These are phyloP conservation scores for Nomada lathburiana DNA, from an alignment of 2,888 invertebrate genomes.

Conservation along the genomic window DNA sequence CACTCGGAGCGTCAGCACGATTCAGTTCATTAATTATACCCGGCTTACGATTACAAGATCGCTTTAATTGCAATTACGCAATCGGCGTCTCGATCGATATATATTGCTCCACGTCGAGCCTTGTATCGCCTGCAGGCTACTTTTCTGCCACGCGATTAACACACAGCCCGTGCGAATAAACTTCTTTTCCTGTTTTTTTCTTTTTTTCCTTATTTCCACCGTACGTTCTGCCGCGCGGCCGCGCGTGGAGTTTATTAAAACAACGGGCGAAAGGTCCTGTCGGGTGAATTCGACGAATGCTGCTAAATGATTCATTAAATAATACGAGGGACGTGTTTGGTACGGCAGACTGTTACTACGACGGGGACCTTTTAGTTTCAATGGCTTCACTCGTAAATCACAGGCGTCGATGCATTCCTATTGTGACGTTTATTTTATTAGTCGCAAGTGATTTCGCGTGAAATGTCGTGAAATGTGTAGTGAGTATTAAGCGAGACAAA, in stretches of 20 bases:
- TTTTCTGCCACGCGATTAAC: conserved; percentile 12
- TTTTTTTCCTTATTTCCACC: neutral
- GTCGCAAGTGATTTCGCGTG: conserved; percentile 27
- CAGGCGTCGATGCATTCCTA: conserved; percentile 10
- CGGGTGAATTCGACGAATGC: conserved; percentile 25
- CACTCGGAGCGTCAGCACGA: conserved; percentile 77
- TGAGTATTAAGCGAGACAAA: neutral
- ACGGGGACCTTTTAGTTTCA: conserved; percentile 16
- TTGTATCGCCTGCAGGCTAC: conserved; percentile 27
- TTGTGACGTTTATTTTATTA: conserved; percentile 32
- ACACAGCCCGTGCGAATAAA: neutral
- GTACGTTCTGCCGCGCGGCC: neutral
- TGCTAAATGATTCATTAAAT: conserved; percentile 45
- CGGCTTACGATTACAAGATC: conserved; percentile 76
- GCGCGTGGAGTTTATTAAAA: conserved; percentile 31
- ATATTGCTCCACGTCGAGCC: conserved; percentile 49
- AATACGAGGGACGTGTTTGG: conserved; percentile 13
- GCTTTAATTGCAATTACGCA: conserved; percentile 80
- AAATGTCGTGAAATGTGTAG: conserved; percentile 18
- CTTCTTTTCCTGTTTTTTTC: neutral
- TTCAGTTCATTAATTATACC: conserved; percentile 80
- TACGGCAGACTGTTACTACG: neutral
- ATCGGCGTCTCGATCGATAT: conserved; percentile 70
- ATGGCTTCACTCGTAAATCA: conserved; percentile 41
- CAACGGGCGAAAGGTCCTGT: conserved; percentile 17